These are phyloP conservation scores for Miltochrista miniata DNA, from an alignment of 2,888 invertebrate genomes.

Conservation along the genomic window DNA sequence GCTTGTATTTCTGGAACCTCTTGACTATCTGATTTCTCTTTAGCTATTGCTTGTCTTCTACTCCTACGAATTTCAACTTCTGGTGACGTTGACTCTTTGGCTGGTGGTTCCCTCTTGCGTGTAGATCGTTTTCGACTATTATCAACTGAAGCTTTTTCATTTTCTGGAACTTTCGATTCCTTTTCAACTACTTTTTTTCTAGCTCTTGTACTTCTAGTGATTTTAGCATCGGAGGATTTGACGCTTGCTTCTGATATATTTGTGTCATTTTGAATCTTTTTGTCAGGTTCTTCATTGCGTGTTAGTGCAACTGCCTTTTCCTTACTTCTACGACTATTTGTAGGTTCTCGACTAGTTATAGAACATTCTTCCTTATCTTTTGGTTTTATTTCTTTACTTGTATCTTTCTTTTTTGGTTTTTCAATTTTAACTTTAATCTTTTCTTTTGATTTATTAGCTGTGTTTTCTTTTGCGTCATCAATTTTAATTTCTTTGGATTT, in stretches of 20 bases:
- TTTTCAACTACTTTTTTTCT: slow-evolving; percentile 37
- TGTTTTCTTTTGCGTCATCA: not conserved
- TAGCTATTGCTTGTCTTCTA: slow-evolving; percentile 48
- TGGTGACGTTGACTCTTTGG: slow-evolving; percentile 30
- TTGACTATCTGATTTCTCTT: slow-evolving; percentile 35
- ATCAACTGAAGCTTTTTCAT: slow-evolving; percentile 11
- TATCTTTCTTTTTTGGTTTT: slow-evolving; percentile 24
- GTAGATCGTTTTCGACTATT: slow-evolving; percentile 16
- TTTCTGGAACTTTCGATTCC: slow-evolving; percentile 22
- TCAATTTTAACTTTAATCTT: slow-evolving; percentile 33
- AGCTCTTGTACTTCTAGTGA: slow-evolving; percentile 34
- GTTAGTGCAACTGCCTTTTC: slow-evolving; percentile 7
- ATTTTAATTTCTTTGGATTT: not conserved
- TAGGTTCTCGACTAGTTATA: slow-evolving; percentile 6
- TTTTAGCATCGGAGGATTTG: slow-evolving; percentile 14
- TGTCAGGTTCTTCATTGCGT: slow-evolving; percentile 8
- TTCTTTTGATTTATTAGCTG: slow-evolving; percentile 25
- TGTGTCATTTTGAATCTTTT: slow-evolving; percentile 7
- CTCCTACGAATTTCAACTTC: slow-evolving; percentile 57
- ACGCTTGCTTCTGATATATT: slow-evolving; percentile 3
- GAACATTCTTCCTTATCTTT: slow-evolving; percentile 11
- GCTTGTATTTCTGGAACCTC: slow-evolving; percentile 23
- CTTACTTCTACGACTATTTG: slow-evolving; percentile 1
- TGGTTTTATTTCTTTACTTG: slow-evolving; percentile 9
- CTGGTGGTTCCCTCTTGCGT: slow-evolving; percentile 22